A percentile compares a stretch with the other conserved stretches of the same genome.
Conservation (phyloP, 2,888 invertebrate genomes). For the Hypomecis punctinalis region DNA sequence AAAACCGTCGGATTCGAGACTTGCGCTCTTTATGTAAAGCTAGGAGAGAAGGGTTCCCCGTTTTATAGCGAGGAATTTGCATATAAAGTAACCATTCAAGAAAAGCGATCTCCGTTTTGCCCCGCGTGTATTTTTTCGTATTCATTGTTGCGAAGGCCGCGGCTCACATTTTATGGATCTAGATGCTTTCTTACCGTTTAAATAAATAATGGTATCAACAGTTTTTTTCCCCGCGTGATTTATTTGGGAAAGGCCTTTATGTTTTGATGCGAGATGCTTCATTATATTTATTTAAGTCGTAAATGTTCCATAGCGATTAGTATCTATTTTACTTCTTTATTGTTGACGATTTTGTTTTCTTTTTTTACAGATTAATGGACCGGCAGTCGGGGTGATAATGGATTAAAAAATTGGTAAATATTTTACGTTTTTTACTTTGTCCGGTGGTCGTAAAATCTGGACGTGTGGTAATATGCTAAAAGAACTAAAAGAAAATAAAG, state of each 20-base stretch:
- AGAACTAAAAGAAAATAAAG: constrained; percentile 63
- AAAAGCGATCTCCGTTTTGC: constrained; percentile 81
- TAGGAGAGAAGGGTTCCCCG: constrained; percentile 82
- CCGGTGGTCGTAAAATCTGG: constrained; percentile 54
- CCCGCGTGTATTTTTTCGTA: constrained; percentile 74
- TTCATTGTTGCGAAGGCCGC: constrained; percentile 81
- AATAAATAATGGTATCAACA: constrained; percentile 81
- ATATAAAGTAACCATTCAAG: constrained; percentile 86
- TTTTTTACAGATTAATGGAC: constrained; percentile 69
- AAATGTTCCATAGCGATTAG: constrained; percentile 52
- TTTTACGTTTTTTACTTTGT: constrained; percentile 53
- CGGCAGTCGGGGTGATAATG: constrained; percentile 56
- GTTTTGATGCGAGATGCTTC: constrained; percentile 62
- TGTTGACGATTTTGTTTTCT: constrained; percentile 52
- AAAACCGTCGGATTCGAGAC: constrained; percentile 81
- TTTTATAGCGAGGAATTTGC: constrained; percentile 84
- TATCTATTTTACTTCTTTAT: constrained; percentile 44
- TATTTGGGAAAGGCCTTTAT: constrained; percentile 68
- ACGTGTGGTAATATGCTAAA: constrained; percentile 58
- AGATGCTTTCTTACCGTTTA: constrained; percentile 77
- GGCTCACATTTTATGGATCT: constrained; percentile 76
- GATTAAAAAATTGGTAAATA: constrained; percentile 64
- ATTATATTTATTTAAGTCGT: constrained; percentile 63
- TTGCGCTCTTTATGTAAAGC: constrained; percentile 78
- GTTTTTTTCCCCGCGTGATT: constrained; percentile 67